Evolutionary conservation across 2,888 invertebrate genomes (phyloP).

Genomic region (Rhorus exstirpatorius): DNA sequence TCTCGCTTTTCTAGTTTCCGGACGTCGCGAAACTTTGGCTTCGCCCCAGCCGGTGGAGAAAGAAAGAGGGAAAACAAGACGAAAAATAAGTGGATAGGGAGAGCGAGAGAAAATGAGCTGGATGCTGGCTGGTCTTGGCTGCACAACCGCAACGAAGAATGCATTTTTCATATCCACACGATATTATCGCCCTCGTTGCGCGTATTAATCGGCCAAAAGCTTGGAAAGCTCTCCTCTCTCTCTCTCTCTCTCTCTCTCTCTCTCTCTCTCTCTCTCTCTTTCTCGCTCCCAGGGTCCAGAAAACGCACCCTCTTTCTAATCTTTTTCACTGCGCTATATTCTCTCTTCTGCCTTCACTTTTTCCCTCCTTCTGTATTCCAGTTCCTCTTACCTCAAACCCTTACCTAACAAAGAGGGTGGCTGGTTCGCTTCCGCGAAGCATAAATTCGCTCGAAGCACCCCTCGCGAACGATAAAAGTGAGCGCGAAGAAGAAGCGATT

Average conservation of each 20-base stretch:
- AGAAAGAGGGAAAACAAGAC: constrained; percentile 21
- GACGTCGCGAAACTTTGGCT: constrained; percentile 81
- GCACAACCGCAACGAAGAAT: constrained; percentile 75
- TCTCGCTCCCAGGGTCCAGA: constrained; percentile 13
- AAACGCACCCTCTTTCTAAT: constrained; percentile 28
- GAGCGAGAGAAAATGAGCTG: constrained; percentile 48
- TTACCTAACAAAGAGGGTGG: constrained; percentile 26
- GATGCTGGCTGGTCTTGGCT: constrained; percentile 53
- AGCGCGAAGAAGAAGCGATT: constrained; percentile 56
- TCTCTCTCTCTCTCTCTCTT: background rate
- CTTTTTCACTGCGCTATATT: constrained; percentile 31
- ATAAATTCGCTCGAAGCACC: constrained; percentile 63
- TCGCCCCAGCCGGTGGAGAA: constrained; percentile 69
- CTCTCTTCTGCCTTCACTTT: constrained; percentile 24
- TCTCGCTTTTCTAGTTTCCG: constrained; percentile 71
- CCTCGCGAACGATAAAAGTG: constrained; percentile 61
- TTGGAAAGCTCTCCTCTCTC: constrained; percentile 22
- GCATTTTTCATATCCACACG: constrained; percentile 80
- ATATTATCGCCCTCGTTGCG: constrained; percentile 77
- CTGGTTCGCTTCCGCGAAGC: constrained; percentile 52
- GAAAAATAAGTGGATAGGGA: constrained; percentile 34
- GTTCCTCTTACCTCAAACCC: constrained; percentile 22
- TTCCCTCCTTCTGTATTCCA: constrained; percentile 4
- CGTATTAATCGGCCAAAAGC: constrained; percentile 78
- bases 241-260: constrained; percentile 8